Conservation (phyloP, 2,888 invertebrate species). For the Bombyx huttoni region DNA sequence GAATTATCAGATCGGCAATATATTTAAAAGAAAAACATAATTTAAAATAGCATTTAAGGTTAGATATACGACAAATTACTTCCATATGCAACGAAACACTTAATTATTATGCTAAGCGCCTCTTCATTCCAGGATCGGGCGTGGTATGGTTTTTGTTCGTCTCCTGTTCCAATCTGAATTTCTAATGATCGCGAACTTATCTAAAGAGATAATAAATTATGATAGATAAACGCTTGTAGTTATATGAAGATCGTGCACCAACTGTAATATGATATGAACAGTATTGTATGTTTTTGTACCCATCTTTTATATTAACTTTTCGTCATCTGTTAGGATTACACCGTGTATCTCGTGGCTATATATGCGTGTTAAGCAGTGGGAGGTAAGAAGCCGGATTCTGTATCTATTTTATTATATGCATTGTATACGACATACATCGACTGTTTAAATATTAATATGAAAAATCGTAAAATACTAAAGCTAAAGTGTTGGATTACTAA, state of each 20-base stretch:
- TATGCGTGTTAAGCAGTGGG: too few species aligned
- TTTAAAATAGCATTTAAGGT: not conserved
- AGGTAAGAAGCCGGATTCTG: too few species aligned
- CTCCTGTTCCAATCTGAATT: conserved; percentile 27
- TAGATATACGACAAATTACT: not conserved
- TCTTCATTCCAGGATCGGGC: conserved; percentile 6
- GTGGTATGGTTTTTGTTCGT: conserved; percentile 27
- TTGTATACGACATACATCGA: too few species aligned
- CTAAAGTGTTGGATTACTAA: too few species aligned
- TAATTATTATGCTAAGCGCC: conserved; percentile 38
- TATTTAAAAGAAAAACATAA: not conserved
- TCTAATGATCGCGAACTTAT: conserved; percentile 21
- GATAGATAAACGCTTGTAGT: conserved; percentile 13
- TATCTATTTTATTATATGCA: too few species aligned
- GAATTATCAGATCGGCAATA: not conserved
- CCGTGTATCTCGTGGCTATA: too few species aligned
- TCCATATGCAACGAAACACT: conserved; percentile 14
- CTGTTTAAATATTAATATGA: too few species aligned
- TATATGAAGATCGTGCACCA: not conserved
- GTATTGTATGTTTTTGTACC: too few species aligned
- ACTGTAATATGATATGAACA: not conserved
- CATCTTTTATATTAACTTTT: too few species aligned
- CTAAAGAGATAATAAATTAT: conserved; percentile 28
- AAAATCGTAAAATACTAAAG: too few species aligned
- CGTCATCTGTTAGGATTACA: too few species aligned